Conservation (phyloP, 1,140 invertebrate species). For the Drosophila lacteicornis region DNA sequence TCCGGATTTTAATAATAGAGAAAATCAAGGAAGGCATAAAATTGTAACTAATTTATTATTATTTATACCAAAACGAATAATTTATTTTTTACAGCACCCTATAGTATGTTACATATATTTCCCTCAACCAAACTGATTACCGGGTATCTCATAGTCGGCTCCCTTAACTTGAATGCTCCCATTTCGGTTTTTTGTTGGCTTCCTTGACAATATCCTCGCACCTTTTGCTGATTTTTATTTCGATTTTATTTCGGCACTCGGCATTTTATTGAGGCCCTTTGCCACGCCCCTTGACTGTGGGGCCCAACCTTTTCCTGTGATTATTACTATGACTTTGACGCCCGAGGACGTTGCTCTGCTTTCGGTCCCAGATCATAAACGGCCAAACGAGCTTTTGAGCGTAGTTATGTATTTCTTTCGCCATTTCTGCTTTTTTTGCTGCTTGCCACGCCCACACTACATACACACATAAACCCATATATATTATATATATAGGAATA, state of each 20-base stretch:
- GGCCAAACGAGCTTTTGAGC: conserved; percentile 67
- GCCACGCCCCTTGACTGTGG: conserved; percentile 48
- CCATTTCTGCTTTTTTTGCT: conserved; percentile 13
- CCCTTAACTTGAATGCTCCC: background rate
- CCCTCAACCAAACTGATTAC: too few relatives aligned
- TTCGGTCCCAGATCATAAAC: conserved; percentile 61
- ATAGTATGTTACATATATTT: too few relatives aligned
- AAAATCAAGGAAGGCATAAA: fast-evolving
- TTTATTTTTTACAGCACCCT: too few relatives aligned
- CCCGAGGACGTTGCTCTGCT: conserved; percentile 35
- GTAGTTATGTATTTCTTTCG: conserved; percentile 53
- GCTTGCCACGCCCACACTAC: conserved; percentile 29
- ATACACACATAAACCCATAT: conserved; percentile 9
- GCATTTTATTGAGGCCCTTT: conserved; percentile 74
- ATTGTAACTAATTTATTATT: too few relatives aligned
- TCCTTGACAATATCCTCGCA: conserved; percentile 71
- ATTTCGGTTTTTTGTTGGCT: conserved; percentile 1
- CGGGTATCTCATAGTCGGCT: conserved; percentile 7
- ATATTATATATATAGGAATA: conserved; percentile 1
- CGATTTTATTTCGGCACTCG: conserved; percentile 63
- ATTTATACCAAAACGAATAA: too few relatives aligned
- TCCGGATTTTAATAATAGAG: background rate
- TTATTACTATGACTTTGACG: conserved; percentile 77
- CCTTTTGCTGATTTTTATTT: conserved; percentile 82
- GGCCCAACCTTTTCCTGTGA: conserved; percentile 68